phyloP scores from a whole-genome alignment of 2,888 invertebrate species.

The Cheilosia vernalis region DNA sequence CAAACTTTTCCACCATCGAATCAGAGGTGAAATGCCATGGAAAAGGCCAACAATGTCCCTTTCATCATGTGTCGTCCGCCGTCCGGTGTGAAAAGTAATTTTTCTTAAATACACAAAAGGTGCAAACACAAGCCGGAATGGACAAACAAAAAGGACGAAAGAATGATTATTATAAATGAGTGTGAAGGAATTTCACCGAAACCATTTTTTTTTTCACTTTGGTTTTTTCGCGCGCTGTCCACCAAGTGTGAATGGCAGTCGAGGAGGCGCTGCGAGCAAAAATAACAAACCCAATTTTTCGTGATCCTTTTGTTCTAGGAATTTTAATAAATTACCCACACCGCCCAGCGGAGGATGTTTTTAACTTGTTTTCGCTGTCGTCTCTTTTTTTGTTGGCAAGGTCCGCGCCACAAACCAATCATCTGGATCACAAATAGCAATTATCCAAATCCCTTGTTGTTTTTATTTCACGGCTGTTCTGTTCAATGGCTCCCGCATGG shows the following conservation, averaged over 20 bases:
- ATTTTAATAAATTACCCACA: slow-evolving; percentile 76
- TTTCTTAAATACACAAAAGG: slow-evolving; percentile 78
- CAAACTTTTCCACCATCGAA: slow-evolving; percentile 55
- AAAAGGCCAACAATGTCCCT: slow-evolving; percentile 53
- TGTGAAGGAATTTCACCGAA: slow-evolving; percentile 30
- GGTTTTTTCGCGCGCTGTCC: slow-evolving; percentile 38
- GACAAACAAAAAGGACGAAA: slow-evolving; percentile 63
- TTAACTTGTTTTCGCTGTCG: slow-evolving; percentile 21
- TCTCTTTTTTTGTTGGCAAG: slow-evolving; percentile 17
- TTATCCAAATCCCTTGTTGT: slow-evolving; percentile 74
- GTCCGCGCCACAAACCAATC: slow-evolving; percentile 68
- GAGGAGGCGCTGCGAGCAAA: slow-evolving; percentile 2
- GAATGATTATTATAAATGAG: slow-evolving; percentile 74
- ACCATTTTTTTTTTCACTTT: slow-evolving; percentile 14
- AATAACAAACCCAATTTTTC: slow-evolving; percentile 54
- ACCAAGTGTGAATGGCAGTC: slow-evolving; percentile 71
- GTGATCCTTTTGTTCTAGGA: slow-evolving; percentile 72
- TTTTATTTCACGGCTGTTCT: slow-evolving; percentile 51
- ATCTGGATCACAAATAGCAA: slow-evolving; percentile 76
- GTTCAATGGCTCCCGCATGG: slow-evolving; percentile 3
- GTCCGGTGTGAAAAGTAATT: slow-evolving; percentile 76
- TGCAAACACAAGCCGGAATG: slow-evolving; percentile 75
- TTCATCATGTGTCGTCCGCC: slow-evolving; percentile 53
- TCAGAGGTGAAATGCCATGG: slow-evolving; percentile 44
- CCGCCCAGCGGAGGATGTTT: slow-evolving; percentile 26